These are phyloP conservation scores for Timema podura DNA, from an alignment of 2,888 invertebrate genomes.

Conservation along the genomic window DNA sequence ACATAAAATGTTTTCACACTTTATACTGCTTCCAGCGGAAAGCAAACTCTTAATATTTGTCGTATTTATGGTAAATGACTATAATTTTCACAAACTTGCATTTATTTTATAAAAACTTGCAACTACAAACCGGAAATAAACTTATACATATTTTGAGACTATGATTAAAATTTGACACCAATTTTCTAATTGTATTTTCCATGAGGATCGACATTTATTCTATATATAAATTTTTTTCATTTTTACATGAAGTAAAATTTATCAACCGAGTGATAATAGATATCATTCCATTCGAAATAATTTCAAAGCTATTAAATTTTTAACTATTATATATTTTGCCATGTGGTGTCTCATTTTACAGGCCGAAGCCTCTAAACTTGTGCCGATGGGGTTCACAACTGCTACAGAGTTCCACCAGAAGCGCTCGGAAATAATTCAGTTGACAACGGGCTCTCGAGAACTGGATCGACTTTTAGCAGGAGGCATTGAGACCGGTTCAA, in stretches of 20 bases:
- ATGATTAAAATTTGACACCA: too few species aligned
- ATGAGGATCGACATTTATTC: background rate
- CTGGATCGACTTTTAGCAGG: slow-evolving; percentile 89
- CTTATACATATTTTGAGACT: too few species aligned
- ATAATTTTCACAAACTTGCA: too few species aligned
- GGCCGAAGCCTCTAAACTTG: slow-evolving; percentile 85
- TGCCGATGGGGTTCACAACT: slow-evolving; percentile 97
- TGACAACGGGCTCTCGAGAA: slow-evolving; percentile 94
- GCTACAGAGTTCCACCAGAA: slow-evolving; percentile 95
- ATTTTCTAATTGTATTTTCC: too few species aligned
- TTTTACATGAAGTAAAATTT: background rate
- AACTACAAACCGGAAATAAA: too few species aligned
- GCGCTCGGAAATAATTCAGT: slow-evolving; percentile 89
- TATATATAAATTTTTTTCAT: slow-evolving; percentile 5
- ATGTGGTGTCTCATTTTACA: slow-evolving; percentile 33
- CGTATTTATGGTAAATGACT: too few species aligned
- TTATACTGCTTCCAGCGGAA: too few species aligned
- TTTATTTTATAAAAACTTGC: too few species aligned
- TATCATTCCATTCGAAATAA: too few species aligned
- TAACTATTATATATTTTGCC: background rate
- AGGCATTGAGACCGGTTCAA: slow-evolving; percentile 96
- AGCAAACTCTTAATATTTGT: too few species aligned
- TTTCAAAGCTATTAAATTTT: background rate
- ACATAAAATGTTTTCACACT: too few species aligned
- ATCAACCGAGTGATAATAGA: too few species aligned